Conservation (phyloP, 1,140 invertebrate species). For the Samia ricini region DNA sequence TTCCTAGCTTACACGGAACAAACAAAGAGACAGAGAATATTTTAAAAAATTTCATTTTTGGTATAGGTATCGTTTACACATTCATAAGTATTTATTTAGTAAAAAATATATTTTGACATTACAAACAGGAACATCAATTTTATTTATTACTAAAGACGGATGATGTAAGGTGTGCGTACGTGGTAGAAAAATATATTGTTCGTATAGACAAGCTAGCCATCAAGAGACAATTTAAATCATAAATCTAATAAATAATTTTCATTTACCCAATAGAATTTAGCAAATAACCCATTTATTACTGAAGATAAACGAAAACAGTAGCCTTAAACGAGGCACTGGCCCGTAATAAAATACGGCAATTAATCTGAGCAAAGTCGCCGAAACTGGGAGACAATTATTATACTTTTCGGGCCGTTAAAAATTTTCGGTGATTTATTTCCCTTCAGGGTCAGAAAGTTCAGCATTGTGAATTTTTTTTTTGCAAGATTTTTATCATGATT, state of each 20-base stretch:
- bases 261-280: background rate
- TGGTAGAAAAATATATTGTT: too few species aligned
- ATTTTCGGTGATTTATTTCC: constrained; percentile 22
- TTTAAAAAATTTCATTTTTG: too few species aligned
- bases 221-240: background rate
- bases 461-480: background rate
- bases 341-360: constrained; percentile 37
- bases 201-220: too few species aligned
- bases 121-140: too few species aligned
- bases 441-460: constrained; percentile 14
- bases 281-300: constrained; percentile 5
- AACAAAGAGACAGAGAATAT: too few species aligned
- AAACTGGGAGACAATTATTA: constrained; percentile 27
- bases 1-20: too few species aligned
- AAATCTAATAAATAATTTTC: background rate
- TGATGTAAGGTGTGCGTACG: too few species aligned
- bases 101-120: too few species aligned
- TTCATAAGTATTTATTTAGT: too few species aligned
- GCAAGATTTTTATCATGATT: background rate
- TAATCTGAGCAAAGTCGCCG: constrained; percentile 34
- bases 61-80: too few species aligned
- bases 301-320: constrained; percentile 16
- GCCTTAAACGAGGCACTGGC: constrained; percentile 13
- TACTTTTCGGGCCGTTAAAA: constrained; percentile 26
- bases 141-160: too few species aligned